Conservation (phyloP, 2,888 invertebrate genomes). For the Cosmia trapezina region DNA sequence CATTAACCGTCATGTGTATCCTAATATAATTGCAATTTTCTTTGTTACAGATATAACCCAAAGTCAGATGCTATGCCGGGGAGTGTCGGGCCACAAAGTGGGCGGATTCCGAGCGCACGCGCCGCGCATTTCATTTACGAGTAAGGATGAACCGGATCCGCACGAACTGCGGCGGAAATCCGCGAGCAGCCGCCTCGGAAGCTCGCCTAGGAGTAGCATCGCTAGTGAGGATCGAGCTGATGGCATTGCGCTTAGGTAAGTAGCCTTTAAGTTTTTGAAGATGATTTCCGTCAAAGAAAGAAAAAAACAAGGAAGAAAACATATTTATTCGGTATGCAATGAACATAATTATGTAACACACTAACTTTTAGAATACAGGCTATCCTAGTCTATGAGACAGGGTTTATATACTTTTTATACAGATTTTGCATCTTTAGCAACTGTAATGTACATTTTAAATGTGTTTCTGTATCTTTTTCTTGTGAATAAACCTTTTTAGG, state of each 20-base stretch:
- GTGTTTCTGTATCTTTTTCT: too few species aligned
- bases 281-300: neutral
- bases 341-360: too few species aligned
- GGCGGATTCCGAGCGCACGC: constrained; percentile 85
- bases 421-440: too few species aligned
- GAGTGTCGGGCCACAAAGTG: constrained; percentile 84
- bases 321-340: too few species aligned
- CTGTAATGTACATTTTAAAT: too few species aligned
- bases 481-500: too few species aligned
- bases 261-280: constrained; percentile 1
- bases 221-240: constrained; percentile 87
- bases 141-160: constrained; percentile 81
- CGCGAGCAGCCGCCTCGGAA: constrained; percentile 85
- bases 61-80: constrained; percentile 86
- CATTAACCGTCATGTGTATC: too few species aligned
- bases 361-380: too few species aligned
- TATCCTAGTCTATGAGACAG: too few species aligned
- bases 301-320: too few species aligned
- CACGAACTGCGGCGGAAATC: constrained; percentile 85
- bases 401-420: too few species aligned
- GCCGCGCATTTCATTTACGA: constrained; percentile 86
- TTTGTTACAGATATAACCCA: constrained; percentile 82
- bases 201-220: constrained; percentile 86
- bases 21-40: neutral
- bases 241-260: constrained; percentile 92